phyloP scores from a whole-genome alignment of 2,113 vertebrate genomes.

The Marmota flaviventris region DNA sequence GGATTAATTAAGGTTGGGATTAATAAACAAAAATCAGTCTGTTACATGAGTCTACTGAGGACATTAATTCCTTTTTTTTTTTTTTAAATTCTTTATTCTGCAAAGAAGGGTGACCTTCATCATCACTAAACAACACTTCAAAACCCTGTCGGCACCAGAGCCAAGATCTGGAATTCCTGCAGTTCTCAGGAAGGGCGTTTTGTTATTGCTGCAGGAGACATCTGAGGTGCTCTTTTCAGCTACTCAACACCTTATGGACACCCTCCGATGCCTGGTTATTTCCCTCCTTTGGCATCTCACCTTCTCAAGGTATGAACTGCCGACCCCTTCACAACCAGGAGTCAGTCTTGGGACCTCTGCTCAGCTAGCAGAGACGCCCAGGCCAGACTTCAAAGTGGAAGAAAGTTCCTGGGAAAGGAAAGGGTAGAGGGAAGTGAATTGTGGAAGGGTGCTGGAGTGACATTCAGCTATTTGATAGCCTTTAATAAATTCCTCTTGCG shows the following conservation, averaged over 20 bases:
- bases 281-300: background rate
- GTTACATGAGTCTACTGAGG: conserved; percentile 17
- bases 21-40: conserved; percentile 34
- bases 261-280: background rate
- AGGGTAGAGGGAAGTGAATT: background rate
- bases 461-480: background rate
- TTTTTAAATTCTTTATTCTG: background rate
- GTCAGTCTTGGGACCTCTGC: background rate
- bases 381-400: background rate
- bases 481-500: background rate
- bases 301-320: background rate
- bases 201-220: conserved; percentile 24
- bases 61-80: background rate
- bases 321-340: background rate
- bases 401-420: background rate
- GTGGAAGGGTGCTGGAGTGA: too few relatives aligned
- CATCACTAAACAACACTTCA: background rate
- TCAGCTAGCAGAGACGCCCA: background rate
- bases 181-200: background rate
- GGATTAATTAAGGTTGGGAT: background rate
- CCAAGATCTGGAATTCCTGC: background rate
- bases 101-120: background rate
- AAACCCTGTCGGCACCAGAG: background rate
- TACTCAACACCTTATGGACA: background rate
- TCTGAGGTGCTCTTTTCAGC: background rate